These are phyloP conservation scores for Eupithecia pulchellata DNA, from an alignment of 2,888 invertebrate species.

Conservation along the genomic window DNA sequence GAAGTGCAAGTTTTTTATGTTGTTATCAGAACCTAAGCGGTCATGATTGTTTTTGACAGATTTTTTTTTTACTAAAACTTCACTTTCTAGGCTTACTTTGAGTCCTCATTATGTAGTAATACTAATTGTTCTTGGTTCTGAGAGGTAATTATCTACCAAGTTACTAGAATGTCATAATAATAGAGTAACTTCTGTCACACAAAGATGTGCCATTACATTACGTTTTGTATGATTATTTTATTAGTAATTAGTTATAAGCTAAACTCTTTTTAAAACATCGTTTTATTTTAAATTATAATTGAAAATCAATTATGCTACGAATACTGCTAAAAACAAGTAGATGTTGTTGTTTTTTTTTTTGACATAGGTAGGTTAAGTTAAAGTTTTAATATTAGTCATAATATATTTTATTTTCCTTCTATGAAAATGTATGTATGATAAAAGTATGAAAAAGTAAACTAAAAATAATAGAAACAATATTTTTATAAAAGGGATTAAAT, in stretches of 20 bases:
- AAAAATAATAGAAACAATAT: background rate
- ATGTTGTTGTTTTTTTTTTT: background rate
- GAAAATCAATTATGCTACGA: background rate
- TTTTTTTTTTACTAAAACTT: background rate
- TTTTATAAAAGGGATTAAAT: slow-evolving; percentile 4
- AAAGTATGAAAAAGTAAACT: background rate
- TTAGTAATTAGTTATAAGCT: background rate
- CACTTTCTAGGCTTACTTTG: background rate
- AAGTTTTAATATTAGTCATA: background rate
- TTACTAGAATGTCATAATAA: slow-evolving; percentile 28
- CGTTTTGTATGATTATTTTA: slow-evolving; percentile 6
- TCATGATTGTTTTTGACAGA: background rate
- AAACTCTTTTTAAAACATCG: background rate
- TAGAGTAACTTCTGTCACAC: slow-evolving; percentile 11
- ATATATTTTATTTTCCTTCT: background rate
- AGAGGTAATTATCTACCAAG: background rate
- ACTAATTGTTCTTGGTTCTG: slow-evolving; percentile 2
- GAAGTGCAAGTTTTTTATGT: background rate
- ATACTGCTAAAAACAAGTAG: background rate
- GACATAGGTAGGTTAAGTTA: background rate
- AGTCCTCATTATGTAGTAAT: background rate
- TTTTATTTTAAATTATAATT: background rate
- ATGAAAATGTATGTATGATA: background rate
- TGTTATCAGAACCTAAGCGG: background rate
- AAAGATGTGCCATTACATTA: slow-evolving; percentile 8